These are phyloP conservation scores for Hirtodrosophila confusa DNA, from an alignment of 2,888 invertebrate genomes.

Conservation along the genomic window DNA sequence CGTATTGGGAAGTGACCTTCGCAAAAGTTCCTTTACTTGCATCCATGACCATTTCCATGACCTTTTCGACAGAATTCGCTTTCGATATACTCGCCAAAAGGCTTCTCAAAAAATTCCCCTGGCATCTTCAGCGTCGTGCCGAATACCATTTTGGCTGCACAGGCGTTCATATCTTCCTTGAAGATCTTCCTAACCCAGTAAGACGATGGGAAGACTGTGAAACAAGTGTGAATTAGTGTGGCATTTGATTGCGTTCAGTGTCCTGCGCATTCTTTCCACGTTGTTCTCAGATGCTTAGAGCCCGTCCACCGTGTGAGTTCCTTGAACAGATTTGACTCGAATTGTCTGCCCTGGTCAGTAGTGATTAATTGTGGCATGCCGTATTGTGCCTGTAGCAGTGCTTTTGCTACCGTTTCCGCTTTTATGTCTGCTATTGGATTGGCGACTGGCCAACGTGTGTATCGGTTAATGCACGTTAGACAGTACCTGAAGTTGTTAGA, in stretches of 20 bases:
- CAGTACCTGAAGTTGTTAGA: background rate
- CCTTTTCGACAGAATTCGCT: no score
- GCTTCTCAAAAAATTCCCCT: no score
- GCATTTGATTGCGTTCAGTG: slow-evolving; percentile 15
- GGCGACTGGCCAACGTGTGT: no score
- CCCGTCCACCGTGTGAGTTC: slow-evolving; percentile 8
- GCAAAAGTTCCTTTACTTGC: no score
- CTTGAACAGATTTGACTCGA: slow-evolving; percentile 8
- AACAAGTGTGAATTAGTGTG: slow-evolving; percentile 1
- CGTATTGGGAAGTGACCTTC: no score
- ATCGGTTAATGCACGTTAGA: no score
- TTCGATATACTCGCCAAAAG: no score
- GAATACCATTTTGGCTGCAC: no score
- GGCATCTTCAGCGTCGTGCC: no score
- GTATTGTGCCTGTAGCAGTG: no score
- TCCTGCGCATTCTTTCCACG: slow-evolving; percentile 17
- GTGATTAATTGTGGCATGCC: slow-evolving; percentile 8
- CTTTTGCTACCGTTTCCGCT: no score
- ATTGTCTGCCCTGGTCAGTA: slow-evolving; percentile 22
- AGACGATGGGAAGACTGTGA: background rate
- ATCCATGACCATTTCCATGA: no score
- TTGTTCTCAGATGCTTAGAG: slow-evolving; percentile 13
- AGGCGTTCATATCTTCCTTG: background rate
- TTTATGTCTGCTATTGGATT: slow-evolving; percentile 30
- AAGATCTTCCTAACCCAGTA: background rate